These are phyloP conservation scores for Rhopalosiphum padi DNA, from an alignment of 1,140 invertebrate genomes.

Conservation along the genomic window DNA sequence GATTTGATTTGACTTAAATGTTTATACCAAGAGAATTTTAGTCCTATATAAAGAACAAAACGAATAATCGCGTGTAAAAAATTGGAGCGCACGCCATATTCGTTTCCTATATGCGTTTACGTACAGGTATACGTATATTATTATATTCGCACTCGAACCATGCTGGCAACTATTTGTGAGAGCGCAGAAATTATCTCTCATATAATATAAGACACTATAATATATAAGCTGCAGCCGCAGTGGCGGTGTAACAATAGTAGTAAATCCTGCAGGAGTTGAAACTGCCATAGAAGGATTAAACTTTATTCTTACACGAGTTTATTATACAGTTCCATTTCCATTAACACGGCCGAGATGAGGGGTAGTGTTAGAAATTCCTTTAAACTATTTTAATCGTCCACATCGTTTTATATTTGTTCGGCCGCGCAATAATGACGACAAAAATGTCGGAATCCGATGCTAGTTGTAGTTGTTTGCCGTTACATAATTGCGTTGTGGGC, in stretches of 20 bases:
- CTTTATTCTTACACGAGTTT: constrained; percentile 31
- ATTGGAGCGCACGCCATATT: constrained; percentile 26
- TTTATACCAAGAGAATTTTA: neutral
- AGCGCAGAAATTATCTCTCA: constrained; percentile 29
- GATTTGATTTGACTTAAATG: neutral
- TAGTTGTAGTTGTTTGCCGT: neutral
- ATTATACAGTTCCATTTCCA: constrained; percentile 43
- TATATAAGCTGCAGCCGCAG: neutral
- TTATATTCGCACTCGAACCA: neutral
- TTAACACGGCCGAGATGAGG: neutral
- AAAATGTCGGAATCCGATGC: constrained; percentile 12
- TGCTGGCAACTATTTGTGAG: constrained; percentile 18
- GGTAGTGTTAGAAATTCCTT: constrained; percentile 43
- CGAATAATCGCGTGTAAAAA: constrained; percentile 19
- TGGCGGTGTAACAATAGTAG: constrained; percentile 27
- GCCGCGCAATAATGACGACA: neutral
- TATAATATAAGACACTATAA: neutral
- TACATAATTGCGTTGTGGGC: neutral
- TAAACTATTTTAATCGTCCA: constrained; percentile 47
- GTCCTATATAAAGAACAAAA: constrained; percentile 24
- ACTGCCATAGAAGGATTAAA: constrained; percentile 43
- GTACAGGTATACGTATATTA: neutral
- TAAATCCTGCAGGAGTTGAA: constrained; percentile 51
- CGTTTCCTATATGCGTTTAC: neutral
- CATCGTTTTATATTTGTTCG: constrained; percentile 33